These are phyloP conservation scores for Drosophila recens DNA, from an alignment of 2,888 invertebrate genomes.

Conservation along the genomic window DNA sequence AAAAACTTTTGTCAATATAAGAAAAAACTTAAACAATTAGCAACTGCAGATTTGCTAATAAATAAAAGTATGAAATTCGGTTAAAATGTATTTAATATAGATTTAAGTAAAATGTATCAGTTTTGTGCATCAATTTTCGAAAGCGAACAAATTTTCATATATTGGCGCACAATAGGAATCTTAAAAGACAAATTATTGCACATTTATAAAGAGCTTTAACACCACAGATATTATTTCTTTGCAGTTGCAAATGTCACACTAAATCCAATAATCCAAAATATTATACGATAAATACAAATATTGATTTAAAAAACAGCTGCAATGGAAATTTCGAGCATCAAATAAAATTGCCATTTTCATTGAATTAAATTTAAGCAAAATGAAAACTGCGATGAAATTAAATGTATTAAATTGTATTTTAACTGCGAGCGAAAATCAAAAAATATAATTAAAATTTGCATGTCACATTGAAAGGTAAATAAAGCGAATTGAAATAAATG, in stretches of 20 bases:
- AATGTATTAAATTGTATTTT: conserved; percentile 22
- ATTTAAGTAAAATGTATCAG: neutral
- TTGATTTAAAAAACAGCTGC: conserved; percentile 25
- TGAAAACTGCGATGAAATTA: conserved; percentile 11
- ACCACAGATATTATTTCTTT: neutral
- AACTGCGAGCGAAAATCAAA: neutral
- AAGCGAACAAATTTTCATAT: neutral
- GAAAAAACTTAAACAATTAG: neutral
- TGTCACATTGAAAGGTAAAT: conserved; percentile 34
- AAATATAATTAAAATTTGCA: conserved; percentile 20
- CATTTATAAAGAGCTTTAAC: neutral
- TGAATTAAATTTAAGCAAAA: conserved; percentile 14
- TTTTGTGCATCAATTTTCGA: neutral
- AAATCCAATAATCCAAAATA: conserved; percentile 15
- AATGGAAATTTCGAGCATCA: conserved; percentile 18
- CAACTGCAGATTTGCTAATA: neutral
- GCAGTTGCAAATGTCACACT: conserved; percentile 9
- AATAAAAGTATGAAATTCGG: neutral
- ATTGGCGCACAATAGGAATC: neutral
- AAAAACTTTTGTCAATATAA: no score
- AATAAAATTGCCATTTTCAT: conserved; percentile 36
- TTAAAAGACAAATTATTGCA: neutral
- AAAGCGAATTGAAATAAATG: conserved; percentile 54
- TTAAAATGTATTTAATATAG: no score
- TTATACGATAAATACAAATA: conserved; percentile 50